Evolutionary conservation across 2,797 vertebrate genomes (phyloP).

Genomic region (Spinibarbus caldwelli): DNA sequence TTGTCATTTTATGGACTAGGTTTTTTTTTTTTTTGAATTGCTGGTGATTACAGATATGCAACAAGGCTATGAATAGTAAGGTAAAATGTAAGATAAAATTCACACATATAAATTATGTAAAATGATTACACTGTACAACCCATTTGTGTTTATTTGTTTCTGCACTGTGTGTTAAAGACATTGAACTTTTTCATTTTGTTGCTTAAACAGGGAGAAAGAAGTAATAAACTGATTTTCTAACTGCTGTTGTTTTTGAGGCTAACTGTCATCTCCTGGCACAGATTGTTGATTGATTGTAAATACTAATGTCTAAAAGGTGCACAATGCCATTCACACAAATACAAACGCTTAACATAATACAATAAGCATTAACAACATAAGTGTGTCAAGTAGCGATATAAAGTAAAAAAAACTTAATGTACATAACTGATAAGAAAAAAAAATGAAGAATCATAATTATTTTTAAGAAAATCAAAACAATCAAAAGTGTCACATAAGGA

Average conservation of each 20-base stretch:
- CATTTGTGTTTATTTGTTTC: neutral
- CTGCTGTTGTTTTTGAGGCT: neutral
- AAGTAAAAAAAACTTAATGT: too few species aligned
- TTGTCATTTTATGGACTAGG: neutral
- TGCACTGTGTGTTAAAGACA: neutral
- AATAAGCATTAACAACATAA: too few species aligned
- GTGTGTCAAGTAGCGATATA: too few species aligned
- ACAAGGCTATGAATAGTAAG: neutral
- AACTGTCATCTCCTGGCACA: too few species aligned
- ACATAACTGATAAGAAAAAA: too few species aligned
- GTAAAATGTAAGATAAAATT: neutral
- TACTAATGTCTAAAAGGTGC: too few species aligned
- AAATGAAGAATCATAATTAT: too few species aligned
- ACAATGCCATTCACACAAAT: too few species aligned
- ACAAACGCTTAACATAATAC: too few species aligned
- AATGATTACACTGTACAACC: neutral
- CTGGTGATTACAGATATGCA: constrained; percentile 3
- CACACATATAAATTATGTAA: neutral
- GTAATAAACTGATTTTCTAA: neutral
- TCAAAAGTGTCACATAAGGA: too few species aligned
- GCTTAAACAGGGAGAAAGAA: neutral
- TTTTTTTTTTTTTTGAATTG: neutral
- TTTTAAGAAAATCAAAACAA: too few species aligned
- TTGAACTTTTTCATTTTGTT: neutral
- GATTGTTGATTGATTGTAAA: too few species aligned